Percentiles rank a stretch among this genome's conserved stretches.
phyloP scores from a whole-genome alignment of 2,113 vertebrate genomes.

The Eolophus roseicapilla region DNA sequence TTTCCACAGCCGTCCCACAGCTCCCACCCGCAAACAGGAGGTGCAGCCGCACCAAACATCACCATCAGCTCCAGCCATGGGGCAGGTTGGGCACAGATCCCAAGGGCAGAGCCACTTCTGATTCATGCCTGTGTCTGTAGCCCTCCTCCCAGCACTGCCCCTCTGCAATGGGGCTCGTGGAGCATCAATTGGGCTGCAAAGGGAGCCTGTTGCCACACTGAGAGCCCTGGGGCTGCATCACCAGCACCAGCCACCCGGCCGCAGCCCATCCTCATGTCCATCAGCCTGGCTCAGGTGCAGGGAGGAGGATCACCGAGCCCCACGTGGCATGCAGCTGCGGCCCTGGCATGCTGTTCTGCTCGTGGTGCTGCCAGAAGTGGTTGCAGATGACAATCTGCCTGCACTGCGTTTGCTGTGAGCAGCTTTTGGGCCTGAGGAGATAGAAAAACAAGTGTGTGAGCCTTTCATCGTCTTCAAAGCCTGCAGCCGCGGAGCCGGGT shows the following conservation, averaged over 20 bases:
- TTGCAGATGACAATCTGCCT: constrained; percentile 39
- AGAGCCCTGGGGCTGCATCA: not conserved
- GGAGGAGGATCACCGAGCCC: fast-evolving
- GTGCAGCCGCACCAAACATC: not conserved
- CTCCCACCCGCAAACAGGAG: not conserved
- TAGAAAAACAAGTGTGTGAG: not conserved
- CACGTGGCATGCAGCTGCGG: not conserved
- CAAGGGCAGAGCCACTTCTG: not conserved
- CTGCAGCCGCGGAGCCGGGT: fast-evolving
- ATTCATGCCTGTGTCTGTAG: fast-evolving
- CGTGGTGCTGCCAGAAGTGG: not conserved
- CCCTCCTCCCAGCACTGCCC: not conserved
- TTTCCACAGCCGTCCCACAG: not conserved
- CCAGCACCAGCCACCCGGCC: not conserved
- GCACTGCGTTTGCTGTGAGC: not conserved
- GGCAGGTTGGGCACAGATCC: not conserved
- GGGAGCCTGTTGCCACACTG: not conserved
- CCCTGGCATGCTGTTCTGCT: not conserved
- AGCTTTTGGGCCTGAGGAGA: not conserved
- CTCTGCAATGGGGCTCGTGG: fast-evolving
- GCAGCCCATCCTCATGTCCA: fast-evolving
- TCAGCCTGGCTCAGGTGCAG: not conserved
- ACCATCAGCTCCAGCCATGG: fast-evolving
- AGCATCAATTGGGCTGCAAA: not conserved
- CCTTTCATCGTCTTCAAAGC: not conserved